phyloP scores from a whole-genome alignment of 2,888 invertebrate genomes.

The Mimachlamys varia region DNA sequence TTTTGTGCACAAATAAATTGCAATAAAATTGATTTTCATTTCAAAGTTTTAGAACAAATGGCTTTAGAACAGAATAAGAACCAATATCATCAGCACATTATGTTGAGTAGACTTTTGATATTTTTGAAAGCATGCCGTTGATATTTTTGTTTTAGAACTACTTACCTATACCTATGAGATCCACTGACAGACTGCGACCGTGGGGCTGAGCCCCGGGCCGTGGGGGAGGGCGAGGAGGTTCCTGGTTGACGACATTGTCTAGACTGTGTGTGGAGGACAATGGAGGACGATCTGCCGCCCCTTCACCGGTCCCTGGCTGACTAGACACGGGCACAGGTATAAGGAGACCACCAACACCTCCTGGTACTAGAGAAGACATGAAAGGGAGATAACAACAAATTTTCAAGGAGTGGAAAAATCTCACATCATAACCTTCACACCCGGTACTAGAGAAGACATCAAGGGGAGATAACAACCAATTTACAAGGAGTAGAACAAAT shows the following conservation, averaged over 20 bases:
- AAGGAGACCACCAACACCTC: constrained; percentile 68
- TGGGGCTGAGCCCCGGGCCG: constrained; percentile 65
- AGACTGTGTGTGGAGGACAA: constrained; percentile 44
- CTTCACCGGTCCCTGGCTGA: constrained; percentile 51
- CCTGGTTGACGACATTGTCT: constrained; percentile 55
- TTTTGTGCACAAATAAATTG: no score
- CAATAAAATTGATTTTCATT: no score
- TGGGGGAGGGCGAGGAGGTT: constrained; percentile 72
- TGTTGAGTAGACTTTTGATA: no score
- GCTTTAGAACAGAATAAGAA: no score
- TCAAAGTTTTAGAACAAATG: no score
- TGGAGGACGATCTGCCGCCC: constrained; percentile 45
- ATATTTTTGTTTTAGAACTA: no score
- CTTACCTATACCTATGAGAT: constrained; percentile 63
- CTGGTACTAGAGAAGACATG: constrained; percentile 59
- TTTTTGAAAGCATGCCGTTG: no score
- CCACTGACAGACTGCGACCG: constrained; percentile 72
- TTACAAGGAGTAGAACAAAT: no score
- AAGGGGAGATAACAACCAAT: no score
- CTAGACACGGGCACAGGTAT: constrained; percentile 67
- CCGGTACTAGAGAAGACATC: no score
- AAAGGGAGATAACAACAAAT: background rate
- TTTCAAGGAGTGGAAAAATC: background rate
- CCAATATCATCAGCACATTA: no score
- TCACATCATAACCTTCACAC: no score